Percentiles rank a stretch among this genome's conserved stretches.
These are phyloP conservation scores for Rhadinocentrus ornatus DNA, from an alignment of 2,797 vertebrate species.

Conservation along the genomic window DNA sequence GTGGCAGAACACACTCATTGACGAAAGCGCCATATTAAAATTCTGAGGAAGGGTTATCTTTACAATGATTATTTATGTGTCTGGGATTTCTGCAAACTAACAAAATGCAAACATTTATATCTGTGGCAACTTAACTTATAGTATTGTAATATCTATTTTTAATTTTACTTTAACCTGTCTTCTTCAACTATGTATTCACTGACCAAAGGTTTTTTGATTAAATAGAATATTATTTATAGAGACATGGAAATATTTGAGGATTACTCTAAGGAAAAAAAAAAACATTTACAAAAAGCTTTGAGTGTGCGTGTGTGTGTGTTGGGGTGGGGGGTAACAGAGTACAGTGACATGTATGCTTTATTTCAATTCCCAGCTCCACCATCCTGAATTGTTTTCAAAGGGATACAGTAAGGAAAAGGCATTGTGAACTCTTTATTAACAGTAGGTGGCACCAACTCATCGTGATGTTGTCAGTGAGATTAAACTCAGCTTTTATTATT, in stretches of 20 bases:
- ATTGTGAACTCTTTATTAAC: slow-evolving; percentile 74
- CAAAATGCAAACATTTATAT: slow-evolving; percentile 8
- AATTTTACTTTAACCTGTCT: neutral
- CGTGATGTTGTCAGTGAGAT: slow-evolving; percentile 58
- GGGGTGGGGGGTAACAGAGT: neutral
- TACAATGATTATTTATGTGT: slow-evolving; percentile 31
- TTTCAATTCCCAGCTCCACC: neutral
- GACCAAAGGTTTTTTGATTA: neutral
- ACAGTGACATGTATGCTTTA: neutral
- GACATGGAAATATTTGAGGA: neutral
- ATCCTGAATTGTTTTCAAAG: slow-evolving; percentile 14
- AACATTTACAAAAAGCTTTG: neutral
- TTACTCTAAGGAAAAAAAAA: neutral
- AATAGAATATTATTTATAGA: neutral
- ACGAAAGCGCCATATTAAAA: slow-evolving; percentile 67
- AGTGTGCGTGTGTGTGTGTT: too few relatives aligned
- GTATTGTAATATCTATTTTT: too few relatives aligned
- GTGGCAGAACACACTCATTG: slow-evolving; percentile 59
- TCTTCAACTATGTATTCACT: neutral
- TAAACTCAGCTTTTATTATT: slow-evolving; percentile 44
- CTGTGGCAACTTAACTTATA: neutral
- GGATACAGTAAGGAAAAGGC: slow-evolving; percentile 17
- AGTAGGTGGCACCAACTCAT: slow-evolving; percentile 87
- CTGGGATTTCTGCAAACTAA: neutral
- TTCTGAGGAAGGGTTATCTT: slow-evolving; percentile 46